Evolutionary conservation across 2,888 invertebrate genomes (phyloP), one percentile per base, ranked within the genome.

Genomic region (Drosophila suboccidentalis): DNA sequence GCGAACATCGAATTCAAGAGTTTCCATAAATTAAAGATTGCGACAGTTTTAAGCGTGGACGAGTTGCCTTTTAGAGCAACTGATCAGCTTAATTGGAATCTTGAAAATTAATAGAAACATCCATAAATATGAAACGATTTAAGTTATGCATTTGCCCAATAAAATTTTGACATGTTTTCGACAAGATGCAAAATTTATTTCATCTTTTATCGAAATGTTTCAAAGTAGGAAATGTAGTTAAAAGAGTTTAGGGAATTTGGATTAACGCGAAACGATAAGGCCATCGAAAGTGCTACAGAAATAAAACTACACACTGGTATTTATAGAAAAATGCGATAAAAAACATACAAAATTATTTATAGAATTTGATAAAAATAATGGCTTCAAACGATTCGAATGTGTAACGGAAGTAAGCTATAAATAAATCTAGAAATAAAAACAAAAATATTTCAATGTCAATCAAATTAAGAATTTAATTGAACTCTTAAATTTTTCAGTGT

Each of bases 61-160:
- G 64, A 58, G 78, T 75, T 78, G 55, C 82, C 82, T 59, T 81
- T 41, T 71, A 26, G 50, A 44, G 58, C 46, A 34, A 38, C 68
- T 39, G 29, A 47, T 47, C 46, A 36, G 50, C 84, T 66, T 67
- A 84, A 71, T 84, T 74, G 86, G 80, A 58, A 87, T 67, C 74
- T 74, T 66, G 74, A 55, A 78, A 83, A 84, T 87, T 84, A 89
- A 84, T 83, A 87, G 89, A 80, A 64, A 71, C 68, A 80, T 63
- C 19, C 32, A 26, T 60, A 69, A 86, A 71, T 76, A 79, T 86
- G 57, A 75, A 49, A 17, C 63, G 54, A 75, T 64, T 68, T 78
- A 78, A 88, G 70, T 80, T 84, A 88, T 88, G 70, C 70, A 38
- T 51, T 55, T 66, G 77, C 63, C 70, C 51, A 71, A 87, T 63